Evolutionary conservation across 2,797 vertebrate genomes (phyloP).

Genomic region (Tarsius wallacei): DNA sequence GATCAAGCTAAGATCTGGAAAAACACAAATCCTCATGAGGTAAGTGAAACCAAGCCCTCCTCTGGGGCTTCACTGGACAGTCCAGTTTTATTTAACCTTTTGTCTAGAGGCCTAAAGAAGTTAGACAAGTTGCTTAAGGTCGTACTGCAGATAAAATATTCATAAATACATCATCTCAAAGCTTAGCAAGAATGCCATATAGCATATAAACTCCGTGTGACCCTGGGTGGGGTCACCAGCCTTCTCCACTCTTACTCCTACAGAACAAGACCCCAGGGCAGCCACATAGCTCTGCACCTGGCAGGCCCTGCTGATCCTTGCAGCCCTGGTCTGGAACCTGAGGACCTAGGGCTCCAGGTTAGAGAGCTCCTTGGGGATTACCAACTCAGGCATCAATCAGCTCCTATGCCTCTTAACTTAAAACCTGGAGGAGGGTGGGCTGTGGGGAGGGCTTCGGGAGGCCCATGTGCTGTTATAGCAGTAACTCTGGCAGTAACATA

Average conservation of each 20-base stretch:
- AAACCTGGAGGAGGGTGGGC: neutral
- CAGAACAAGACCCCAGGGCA: too few species aligned
- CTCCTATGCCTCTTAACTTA: too few species aligned
- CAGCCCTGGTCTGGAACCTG: neutral
- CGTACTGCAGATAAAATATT: neutral
- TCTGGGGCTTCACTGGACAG: neutral
- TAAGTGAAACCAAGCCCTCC: neutral
- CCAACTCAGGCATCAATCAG: too few species aligned
- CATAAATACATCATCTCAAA: neutral
- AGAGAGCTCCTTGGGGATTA: too few species aligned
- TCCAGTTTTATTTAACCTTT: neutral
- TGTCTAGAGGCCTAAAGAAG: neutral
- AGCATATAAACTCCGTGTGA: neutral
- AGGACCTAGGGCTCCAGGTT: neutral
- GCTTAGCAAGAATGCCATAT: neutral
- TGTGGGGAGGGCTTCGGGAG: rapidly evolving
- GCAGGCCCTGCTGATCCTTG: rapidly evolving
- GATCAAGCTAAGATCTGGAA: neutral
- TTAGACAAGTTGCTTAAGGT: neutral
- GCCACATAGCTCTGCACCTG: neutral
- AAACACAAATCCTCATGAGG: neutral
- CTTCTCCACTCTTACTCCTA: neutral
- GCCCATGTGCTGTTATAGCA: rapidly evolving
- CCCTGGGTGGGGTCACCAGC: neutral
- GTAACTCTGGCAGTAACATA: too few species aligned